Evolutionary conservation across 2,888 invertebrate species (phyloP), one percentile per base, ranked within the genome.

Genomic region (Clanis bilineata): DNA sequence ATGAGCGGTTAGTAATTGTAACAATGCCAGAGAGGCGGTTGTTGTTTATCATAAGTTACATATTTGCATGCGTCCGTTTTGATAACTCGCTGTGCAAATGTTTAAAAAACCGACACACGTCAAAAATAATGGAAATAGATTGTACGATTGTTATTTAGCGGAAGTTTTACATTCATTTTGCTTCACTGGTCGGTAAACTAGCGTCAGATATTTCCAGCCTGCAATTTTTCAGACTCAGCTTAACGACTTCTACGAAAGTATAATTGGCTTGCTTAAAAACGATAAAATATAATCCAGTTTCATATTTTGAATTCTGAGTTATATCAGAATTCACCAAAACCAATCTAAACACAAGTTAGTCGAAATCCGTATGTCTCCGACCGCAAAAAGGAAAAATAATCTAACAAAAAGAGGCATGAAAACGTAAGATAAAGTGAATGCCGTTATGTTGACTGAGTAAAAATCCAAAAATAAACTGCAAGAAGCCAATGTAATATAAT

Each of bases 401-500:
- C 28, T 18, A 32, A 32, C 10, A 51, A 51, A 32, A 32, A 51
- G 10, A 51, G 10, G 10, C 18, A 18, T 32, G n/a, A 32, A 51
- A 51, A 51, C 10, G 18, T 32, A 9, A 51, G 28, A 32, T 18
- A 32, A 32, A 51, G 18, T 32, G 32, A 32, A 32, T 51, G 15
- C 32, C 32, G 51, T 51, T 51, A 51, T 10, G 51, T 32, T 51
- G 10, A 18, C 18, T 9, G 32, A 32, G 28, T 4, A 18, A 51
- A 51, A 28, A 51, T 51, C 47, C 28, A 28, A 51, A 51, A 51
- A 51, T 51, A 51, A 32, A 51, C 51, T 15, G 4, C 51, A 51
- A 15, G 51, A 51, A 51, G 51, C 51, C 51, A 51, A 51, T 51
- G 51, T 32, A 32, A 51, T 28, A 51, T 18, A 51, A 51, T 51